These are phyloP conservation scores for Lamellibrachia luymesi DNA, from an alignment of 1,140 invertebrate species.

Conservation along the genomic window DNA sequence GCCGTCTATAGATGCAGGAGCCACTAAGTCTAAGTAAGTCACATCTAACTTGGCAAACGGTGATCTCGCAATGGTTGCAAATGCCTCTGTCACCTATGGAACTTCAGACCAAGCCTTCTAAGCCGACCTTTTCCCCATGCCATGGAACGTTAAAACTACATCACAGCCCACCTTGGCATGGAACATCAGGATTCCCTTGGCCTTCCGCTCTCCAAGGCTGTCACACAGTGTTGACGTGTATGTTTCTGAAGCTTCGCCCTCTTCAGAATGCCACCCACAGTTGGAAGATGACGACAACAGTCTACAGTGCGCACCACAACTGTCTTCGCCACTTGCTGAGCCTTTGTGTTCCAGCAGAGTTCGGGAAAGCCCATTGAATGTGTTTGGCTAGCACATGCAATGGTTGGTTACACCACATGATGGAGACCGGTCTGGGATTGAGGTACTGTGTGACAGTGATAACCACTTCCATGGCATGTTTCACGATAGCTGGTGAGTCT, in stretches of 20 bases:
- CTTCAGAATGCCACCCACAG: background rate
- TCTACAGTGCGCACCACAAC: background rate
- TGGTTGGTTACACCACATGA: too few relatives aligned
- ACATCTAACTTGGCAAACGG: conserved; percentile 9
- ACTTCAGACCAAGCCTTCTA: background rate
- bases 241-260: background rate
- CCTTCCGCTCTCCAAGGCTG: background rate
- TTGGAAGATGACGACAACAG: background rate
- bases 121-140: background rate
- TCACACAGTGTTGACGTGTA: background rate
- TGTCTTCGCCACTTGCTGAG: background rate
- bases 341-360: too few relatives aligned
- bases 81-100: background rate
- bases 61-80: background rate
- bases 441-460: too few relatives aligned
- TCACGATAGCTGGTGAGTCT: too few relatives aligned
- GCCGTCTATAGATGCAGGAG: too few relatives aligned
- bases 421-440: too few relatives aligned
- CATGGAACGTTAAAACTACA: background rate
- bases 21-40: background rate
- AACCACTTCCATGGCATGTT: too few relatives aligned
- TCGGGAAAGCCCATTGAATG: too few relatives aligned
- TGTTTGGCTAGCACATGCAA: too few relatives aligned
- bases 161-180: background rate
- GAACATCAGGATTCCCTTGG: background rate